A percentile compares a stretch with the other conserved stretches of the same genome.
These are phyloP conservation scores for Reinhardtius hippoglossoides DNA, from an alignment of 2,113 vertebrate genomes.

Conservation along the genomic window DNA sequence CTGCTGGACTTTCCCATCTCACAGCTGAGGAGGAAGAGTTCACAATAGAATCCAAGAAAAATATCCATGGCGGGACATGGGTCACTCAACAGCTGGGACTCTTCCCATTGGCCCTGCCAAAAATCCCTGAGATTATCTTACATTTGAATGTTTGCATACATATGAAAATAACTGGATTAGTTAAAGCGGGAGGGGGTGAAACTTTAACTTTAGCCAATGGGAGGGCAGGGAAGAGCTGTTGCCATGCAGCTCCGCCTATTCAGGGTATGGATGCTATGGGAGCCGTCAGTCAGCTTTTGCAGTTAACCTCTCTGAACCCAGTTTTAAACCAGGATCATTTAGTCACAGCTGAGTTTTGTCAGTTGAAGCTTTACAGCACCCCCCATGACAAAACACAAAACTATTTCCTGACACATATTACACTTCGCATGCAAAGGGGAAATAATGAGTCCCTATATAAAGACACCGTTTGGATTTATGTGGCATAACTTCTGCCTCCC, in stretches of 20 bases:
- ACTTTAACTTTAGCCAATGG: constrained; percentile 34
- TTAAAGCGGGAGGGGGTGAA: constrained; percentile 5
- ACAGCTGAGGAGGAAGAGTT: constrained; percentile 41
- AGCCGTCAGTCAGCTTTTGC: background rate
- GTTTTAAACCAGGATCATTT: background rate
- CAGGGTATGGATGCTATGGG: constrained; percentile 6
- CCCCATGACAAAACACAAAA: background rate
- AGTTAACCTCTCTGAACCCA: background rate
- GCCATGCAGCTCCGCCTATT: constrained; percentile 49
- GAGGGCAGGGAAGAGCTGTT: constrained; percentile 35
- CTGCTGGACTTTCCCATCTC: constrained; percentile 14
- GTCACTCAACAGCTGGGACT: constrained; percentile 42
- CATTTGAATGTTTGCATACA: constrained; percentile 17
- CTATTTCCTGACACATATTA: constrained; percentile 2
- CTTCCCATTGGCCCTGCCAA: constrained; percentile 10
- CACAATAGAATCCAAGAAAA: constrained; percentile 14
- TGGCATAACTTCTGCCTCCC: background rate
- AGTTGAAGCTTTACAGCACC: background rate
- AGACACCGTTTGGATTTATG: constrained; percentile 12
- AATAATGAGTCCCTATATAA: background rate
- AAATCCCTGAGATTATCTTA: constrained; percentile 22
- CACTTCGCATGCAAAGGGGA: constrained; percentile 17
- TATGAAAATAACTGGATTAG: constrained; percentile 36
- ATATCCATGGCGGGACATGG: constrained; percentile 1
- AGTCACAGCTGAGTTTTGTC: background rate